Evolutionary conservation across 2,888 invertebrate species (phyloP).

Genomic region (Ophonus ardosiacus): DNA sequence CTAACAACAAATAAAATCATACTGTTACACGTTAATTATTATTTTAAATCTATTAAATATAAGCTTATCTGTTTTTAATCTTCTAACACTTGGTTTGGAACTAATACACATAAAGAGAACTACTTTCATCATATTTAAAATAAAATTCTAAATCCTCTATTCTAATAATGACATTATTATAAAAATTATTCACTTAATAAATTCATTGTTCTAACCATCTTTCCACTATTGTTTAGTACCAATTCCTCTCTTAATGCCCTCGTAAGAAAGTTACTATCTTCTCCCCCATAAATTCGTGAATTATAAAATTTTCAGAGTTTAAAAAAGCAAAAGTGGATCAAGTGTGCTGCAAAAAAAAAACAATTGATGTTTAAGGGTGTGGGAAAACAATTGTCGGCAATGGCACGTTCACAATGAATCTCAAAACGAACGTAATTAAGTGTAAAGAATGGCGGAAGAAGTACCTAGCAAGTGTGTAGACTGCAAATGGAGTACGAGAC

Average conservation of each 20-base stretch:
- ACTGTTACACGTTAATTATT: too few relatives aligned
- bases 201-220: neutral
- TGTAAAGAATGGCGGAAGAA: constrained; percentile 42
- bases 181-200: neutral
- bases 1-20: too few relatives aligned
- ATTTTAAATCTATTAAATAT: too few relatives aligned
- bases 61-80: too few relatives aligned
- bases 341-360: neutral
- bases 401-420: constrained; percentile 45
- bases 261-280: neutral
- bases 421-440: constrained; percentile 44
- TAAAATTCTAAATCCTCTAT: too few relatives aligned
- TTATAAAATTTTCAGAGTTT: constrained; percentile 2
- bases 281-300: neutral
- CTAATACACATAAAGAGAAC: too few relatives aligned
- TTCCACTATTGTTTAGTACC: neutral
- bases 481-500: constrained; percentile 25
- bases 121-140: too few relatives aligned
- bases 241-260: neutral
- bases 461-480: constrained; percentile 32
- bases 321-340: neutral
- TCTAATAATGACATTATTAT: too few relatives aligned
- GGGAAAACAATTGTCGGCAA: constrained; percentile 28
- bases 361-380: constrained; percentile 16
- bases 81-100: too few relatives aligned